phyloP scores from a whole-genome alignment of 2,888 invertebrate species.

The Drosophila koepferae region DNA sequence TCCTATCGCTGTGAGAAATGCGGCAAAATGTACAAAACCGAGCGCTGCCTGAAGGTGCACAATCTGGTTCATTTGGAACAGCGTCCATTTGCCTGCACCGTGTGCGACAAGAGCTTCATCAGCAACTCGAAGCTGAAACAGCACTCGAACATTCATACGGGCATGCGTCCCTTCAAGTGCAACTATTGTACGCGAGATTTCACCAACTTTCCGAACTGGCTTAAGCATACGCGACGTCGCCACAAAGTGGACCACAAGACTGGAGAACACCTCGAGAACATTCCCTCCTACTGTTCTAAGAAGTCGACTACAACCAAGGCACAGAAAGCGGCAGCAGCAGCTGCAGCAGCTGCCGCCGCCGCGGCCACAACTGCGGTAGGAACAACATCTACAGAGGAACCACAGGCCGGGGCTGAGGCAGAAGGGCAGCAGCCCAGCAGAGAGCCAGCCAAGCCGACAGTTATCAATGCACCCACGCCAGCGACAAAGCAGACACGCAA shows the following conservation, averaged over 20 bases:
- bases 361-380: slow-evolving; percentile 11
- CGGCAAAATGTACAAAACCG: slow-evolving; percentile 86
- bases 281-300: slow-evolving; percentile 84
- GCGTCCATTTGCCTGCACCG: slow-evolving; percentile 86
- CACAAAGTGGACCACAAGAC: slow-evolving; percentile 86
- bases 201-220: slow-evolving; percentile 88
- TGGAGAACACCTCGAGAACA: slow-evolving; percentile 84
- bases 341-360: slow-evolving; percentile 56
- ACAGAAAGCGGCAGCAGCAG: slow-evolving; percentile 66
- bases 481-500: slow-evolving; percentile 59
- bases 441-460: slow-evolving; percentile 21
- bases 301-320: slow-evolving; percentile 79
- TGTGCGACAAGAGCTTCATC: slow-evolving; percentile 87
- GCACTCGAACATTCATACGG: slow-evolving; percentile 87
- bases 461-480: slow-evolving; percentile 41
- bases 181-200: slow-evolving; percentile 87
- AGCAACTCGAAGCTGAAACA: slow-evolving; percentile 87
- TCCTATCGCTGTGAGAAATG: slow-evolving; percentile 85
- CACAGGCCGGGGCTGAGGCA: slow-evolving; percentile 9
- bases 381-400: slow-evolving; percentile 17
- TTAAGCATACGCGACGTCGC: slow-evolving; percentile 87
- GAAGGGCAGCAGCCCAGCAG: slow-evolving; percentile 18
- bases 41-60: slow-evolving; percentile 87
- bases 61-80: slow-evolving; percentile 86
- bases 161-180: slow-evolving; percentile 87